Conservation (phyloP, 2,797 vertebrate genomes). For the Hephaestus fuliginosus region DNA sequence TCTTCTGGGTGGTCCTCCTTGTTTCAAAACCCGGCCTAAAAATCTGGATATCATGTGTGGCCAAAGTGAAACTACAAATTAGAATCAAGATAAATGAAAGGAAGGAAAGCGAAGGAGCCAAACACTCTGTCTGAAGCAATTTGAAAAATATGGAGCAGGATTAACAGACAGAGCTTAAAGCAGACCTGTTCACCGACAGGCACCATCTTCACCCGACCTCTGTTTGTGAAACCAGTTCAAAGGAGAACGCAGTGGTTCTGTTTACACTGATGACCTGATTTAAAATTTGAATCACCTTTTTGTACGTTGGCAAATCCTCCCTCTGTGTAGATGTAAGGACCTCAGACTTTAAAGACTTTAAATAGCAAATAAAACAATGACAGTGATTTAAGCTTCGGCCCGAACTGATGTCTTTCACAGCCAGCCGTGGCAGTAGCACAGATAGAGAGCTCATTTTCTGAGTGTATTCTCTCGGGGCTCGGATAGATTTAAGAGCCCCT, state of each 20-base stretch:
- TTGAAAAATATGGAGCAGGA: constrained; percentile 50
- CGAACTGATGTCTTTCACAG: constrained; percentile 75
- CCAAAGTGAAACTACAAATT: constrained; percentile 73
- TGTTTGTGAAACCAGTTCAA: constrained; percentile 26
- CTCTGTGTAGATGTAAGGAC: constrained; percentile 16
- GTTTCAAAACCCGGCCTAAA: constrained; percentile 59
- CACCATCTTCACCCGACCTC: background rate
- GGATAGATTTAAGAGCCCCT: constrained; percentile 73
- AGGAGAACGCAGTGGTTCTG: background rate
- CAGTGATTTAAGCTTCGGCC: constrained; percentile 59
- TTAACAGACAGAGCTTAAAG: constrained; percentile 20
- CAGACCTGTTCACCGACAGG: constrained; percentile 17
- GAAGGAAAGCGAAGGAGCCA: constrained; percentile 54
- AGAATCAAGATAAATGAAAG: constrained; percentile 74
- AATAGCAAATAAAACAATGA: constrained; percentile 55
- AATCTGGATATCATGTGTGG: constrained; percentile 79
- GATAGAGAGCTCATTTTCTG: constrained; percentile 76
- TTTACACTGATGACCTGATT: constrained; percentile 29
- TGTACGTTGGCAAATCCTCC: constrained; percentile 28
- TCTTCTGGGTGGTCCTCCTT: constrained; percentile 79
- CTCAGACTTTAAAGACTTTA: constrained; percentile 38
- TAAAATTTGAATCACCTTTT: constrained; percentile 50
- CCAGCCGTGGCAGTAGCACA: constrained; percentile 63
- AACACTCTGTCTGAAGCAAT: constrained; percentile 65
- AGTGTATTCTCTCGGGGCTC: constrained; percentile 48